phyloP scores from a whole-genome alignment of 2,113 vertebrate species.

The Pavo muticus region DNA sequence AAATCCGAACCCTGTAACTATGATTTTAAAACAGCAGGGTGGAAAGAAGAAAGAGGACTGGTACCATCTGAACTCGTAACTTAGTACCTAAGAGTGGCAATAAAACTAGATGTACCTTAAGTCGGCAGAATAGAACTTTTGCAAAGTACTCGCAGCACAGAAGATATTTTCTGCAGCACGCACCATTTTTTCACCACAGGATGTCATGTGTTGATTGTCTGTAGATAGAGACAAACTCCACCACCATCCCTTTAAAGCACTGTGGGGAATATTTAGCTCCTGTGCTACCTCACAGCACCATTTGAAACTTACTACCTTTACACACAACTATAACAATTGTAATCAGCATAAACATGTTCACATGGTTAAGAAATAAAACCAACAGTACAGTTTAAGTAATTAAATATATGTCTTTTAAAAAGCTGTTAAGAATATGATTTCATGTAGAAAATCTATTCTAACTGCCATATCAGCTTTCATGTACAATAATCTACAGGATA shows the following conservation, averaged over 20 bases:
- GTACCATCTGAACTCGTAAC: not conserved
- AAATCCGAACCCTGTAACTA: not conserved
- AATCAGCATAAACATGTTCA: not conserved
- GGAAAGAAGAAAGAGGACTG: not conserved
- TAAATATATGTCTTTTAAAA: not conserved
- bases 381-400: not conserved
- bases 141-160: not conserved
- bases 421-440: not conserved
- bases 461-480: not conserved
- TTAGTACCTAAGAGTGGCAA: not conserved
- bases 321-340: not conserved
- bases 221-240: not conserved
- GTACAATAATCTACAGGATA: not conserved
- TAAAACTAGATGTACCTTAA: not conserved
- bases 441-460: not conserved
- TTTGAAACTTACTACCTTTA: not conserved
- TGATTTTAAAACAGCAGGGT: not conserved
- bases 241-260: not conserved
- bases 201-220: fast-evolving
- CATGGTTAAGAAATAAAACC: not conserved
- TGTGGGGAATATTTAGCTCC: not conserved
- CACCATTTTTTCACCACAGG: not conserved
- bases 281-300: not conserved
- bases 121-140: not conserved
- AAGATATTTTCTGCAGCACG: not conserved